A percentile compares a stretch with the other conserved stretches of the same genome.
Conservation (phyloP, 2,797 vertebrate species). For the Phalanger gymnotis region DNA sequence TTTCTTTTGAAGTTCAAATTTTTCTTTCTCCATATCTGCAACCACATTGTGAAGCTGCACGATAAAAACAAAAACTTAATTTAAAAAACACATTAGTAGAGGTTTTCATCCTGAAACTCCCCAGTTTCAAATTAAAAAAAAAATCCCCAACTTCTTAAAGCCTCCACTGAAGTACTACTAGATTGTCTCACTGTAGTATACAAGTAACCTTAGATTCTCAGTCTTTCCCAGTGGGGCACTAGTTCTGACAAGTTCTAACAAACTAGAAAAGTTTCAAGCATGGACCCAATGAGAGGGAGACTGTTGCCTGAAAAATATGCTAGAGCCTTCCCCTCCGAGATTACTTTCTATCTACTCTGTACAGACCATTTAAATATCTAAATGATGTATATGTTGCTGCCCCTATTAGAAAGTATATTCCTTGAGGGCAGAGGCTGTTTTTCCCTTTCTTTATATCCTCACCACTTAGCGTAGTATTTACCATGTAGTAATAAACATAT, state of each 20-base stretch:
- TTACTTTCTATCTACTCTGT: neutral
- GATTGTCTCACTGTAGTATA: neutral
- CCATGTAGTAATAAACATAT: neutral
- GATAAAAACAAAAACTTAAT: neutral
- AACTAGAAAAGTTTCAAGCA: neutral
- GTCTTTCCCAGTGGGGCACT: neutral
- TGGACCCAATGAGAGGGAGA: neutral
- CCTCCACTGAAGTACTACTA: neutral
- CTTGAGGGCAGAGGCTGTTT: neutral
- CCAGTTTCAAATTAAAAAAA: constrained; percentile 28
- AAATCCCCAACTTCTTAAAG: neutral
- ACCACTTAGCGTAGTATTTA: neutral
- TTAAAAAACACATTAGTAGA: neutral
- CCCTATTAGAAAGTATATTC: neutral
- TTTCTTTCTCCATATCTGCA: constrained; percentile 95
- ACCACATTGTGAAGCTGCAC: constrained; percentile 89
- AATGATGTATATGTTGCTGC: neutral
- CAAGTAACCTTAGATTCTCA: neutral
- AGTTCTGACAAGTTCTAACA: neutral
- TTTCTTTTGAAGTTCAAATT: constrained; percentile 91
- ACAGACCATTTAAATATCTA: neutral
- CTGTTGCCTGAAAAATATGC: neutral
- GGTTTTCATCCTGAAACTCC: neutral
- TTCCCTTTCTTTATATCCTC: neutral
- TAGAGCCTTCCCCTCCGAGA: neutral